Base-by-base conservation (phyloP, 1,140 invertebrate species). In the Lepidurus arcticus region DNA sequence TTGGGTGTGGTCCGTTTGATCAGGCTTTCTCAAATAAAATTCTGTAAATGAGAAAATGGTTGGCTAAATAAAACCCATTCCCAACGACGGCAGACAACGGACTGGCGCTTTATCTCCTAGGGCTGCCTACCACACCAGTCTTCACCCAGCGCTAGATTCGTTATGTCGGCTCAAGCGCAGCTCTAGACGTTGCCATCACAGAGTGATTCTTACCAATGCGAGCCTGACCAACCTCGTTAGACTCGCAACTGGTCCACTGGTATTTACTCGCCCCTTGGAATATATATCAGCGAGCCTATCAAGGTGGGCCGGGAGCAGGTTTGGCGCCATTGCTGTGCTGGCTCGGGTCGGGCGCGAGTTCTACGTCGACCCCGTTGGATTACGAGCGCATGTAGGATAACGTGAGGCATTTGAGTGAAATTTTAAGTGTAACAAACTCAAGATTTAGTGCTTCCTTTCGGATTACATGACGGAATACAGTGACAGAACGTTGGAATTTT, bases 371-470 rank as follows among this genome's bases (percentile, higher is more conserved):
- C 53, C 53, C 53, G 53, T 65, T 65, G 53, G 53, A 65, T 65
- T 65, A 65, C 53, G 53, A 65, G 53, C 53, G 53, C 53, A 65
- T 65, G 53, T 65, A 65, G 53, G 53, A 65, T 65, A 65, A 65
- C 53, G 53, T 65, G 53, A 65, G 53, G 53, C 53, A 65, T 65
- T 65, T 65, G 53, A 65, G 53, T 65, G 53, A 65, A 65, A 21
- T 65, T 16, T 21, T n/a, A 65, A 9, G 53, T 65, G 53, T 65
- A 21, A 65, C 53, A 13, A 65, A 65, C 34, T 34, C 34, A 34
- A 34, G 34, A 34, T 34, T 65, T 65, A 13, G 21, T 21, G 16
- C 13, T 65, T 65, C 53, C 21, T 65, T 65, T 7, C 53, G 53
- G 53, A 65, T 65, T 65, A 65, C 53, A 5, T 65, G 53, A 65